Evolutionary conservation across 2,113 vertebrate species (phyloP).

Genomic region (Pseudopipra pipra): DNA sequence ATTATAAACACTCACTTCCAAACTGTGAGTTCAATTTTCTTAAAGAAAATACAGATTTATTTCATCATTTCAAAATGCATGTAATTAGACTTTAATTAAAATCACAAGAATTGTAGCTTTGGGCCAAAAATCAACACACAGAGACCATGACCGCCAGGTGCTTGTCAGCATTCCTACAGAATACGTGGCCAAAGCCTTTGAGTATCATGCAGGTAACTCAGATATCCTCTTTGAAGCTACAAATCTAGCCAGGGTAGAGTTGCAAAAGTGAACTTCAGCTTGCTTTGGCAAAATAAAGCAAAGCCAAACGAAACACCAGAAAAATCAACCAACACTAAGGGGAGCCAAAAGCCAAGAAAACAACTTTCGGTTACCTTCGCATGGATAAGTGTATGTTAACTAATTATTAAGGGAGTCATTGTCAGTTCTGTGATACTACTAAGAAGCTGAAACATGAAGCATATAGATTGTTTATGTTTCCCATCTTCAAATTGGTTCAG

Average conservation of each 20-base stretch:
- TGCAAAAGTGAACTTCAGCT: background rate
- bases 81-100: background rate
- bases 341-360: background rate
- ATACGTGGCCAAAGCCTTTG: background rate
- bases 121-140: background rate
- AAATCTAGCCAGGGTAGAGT: background rate
- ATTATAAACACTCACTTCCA: background rate
- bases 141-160: background rate
- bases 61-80: background rate
- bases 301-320: background rate
- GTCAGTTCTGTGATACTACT: background rate
- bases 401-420: background rate
- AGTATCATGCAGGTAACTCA: background rate
- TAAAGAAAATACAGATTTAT: background rate
- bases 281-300: background rate
- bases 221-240: background rate
- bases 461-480: background rate
- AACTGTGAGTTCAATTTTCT: background rate
- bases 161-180: background rate
- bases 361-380: background rate
- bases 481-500: background rate
- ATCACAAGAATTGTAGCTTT: background rate
- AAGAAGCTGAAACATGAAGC: background rate
- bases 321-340: background rate
- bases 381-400: background rate